Evolutionary conservation across 2,888 invertebrate species (phyloP).

Genomic region (Mythimna lalbum): DNA sequence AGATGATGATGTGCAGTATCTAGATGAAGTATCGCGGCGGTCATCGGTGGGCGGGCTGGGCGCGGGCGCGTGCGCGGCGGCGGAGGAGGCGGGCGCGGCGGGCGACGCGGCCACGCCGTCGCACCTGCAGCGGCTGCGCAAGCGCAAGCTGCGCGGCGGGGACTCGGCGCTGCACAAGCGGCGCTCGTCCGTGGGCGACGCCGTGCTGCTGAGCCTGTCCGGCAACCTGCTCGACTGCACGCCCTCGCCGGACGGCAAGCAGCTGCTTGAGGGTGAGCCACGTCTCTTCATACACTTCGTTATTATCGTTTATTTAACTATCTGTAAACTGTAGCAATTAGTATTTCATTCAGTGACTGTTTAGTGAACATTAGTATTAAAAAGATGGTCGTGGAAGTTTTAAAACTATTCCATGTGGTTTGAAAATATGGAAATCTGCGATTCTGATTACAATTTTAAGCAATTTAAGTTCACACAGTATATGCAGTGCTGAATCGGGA

Average conservation of each 20-base stretch:
- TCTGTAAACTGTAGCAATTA: not conserved
- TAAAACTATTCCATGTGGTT: not conserved
- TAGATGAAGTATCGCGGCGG: constrained; percentile 87
- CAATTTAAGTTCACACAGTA: not conserved
- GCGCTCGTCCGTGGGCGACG: constrained; percentile 96
- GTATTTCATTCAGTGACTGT: not conserved
- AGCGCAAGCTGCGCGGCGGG: constrained; percentile 93
- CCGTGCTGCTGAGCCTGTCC: constrained; percentile 95
- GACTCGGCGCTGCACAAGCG: constrained; percentile 93
- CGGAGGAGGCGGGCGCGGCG: constrained; percentile 58
- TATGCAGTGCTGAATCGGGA: not conserved
- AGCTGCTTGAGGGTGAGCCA: constrained; percentile 85
- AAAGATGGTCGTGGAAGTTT: too few relatives aligned
- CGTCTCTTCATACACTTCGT: not conserved
- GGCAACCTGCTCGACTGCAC: constrained; percentile 97
- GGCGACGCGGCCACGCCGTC: constrained; percentile 79
- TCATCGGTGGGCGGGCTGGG: constrained; percentile 83
- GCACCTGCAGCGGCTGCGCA: constrained; percentile 91
- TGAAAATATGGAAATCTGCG: not conserved
- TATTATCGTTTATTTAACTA: not conserved
- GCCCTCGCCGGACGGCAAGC: constrained; percentile 94
- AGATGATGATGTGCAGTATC: constrained; percentile 73
- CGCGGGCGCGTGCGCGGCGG: constrained; percentile 61
- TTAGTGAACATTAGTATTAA: not conserved
- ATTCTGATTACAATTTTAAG: too few relatives aligned